Evolutionary conservation across 2,113 vertebrate species (phyloP).

Genomic region (Gnathonemus echidnorhynchus): DNA sequence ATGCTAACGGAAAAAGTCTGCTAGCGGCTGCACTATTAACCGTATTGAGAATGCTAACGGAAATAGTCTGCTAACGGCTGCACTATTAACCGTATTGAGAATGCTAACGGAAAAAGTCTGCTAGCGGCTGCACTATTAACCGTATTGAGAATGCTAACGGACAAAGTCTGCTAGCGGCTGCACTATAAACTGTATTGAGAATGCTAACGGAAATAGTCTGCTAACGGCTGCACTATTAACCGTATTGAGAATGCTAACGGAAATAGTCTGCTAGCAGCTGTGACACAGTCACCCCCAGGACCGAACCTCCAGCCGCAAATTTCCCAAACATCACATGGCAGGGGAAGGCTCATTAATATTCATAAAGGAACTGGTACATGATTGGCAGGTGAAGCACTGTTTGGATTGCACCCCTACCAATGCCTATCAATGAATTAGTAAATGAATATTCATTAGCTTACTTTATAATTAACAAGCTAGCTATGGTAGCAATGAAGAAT

Average conservation of each 20-base stretch:
- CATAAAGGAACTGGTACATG: not conserved
- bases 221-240: constrained; percentile 59
- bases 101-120: constrained; percentile 46
- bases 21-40: constrained; percentile 54
- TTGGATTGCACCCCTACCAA: not conserved
- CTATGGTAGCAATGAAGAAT: not conserved
- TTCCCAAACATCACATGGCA: not conserved
- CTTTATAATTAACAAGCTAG: not conserved
- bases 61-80: constrained; percentile 53
- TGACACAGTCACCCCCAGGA: constrained; percentile 47
- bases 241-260: constrained; percentile 43
- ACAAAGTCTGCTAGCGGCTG: constrained; percentile 48
- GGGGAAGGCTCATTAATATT: not conserved
- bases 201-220: constrained; percentile 47
- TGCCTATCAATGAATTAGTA: not conserved
- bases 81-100: constrained; percentile 50
- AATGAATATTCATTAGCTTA: not conserved
- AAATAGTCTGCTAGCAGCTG: constrained; percentile 53
- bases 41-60: constrained; percentile 43
- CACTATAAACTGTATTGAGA: constrained; percentile 50
- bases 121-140: constrained; percentile 59
- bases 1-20: constrained; percentile 48
- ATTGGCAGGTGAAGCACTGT: not conserved
- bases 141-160: constrained; percentile 43
- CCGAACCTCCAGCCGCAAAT: not conserved